phyloP scores from a whole-genome alignment of 2,797 vertebrate genomes.

The Paratrypauchen microcephalus region DNA sequence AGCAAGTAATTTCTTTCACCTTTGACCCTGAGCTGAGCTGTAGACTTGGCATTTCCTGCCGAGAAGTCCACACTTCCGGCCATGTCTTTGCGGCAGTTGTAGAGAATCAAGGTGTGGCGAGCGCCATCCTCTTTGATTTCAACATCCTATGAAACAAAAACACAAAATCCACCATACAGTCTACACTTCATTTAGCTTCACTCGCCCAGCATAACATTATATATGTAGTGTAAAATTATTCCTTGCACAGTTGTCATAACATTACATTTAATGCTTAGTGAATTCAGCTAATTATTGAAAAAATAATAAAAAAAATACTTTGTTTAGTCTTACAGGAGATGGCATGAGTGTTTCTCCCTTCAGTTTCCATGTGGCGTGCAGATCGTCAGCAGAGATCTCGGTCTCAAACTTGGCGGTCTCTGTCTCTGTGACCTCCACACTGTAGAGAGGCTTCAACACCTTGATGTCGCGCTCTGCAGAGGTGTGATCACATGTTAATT shows the following conservation, averaged over 20 bases:
- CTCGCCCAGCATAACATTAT: neutral
- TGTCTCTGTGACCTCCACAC: constrained; percentile 93
- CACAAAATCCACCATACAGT: neutral
- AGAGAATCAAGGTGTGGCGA: constrained; percentile 85
- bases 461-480: constrained; percentile 92
- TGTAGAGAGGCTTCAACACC: constrained; percentile 87
- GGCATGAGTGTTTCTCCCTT: constrained; percentile 89
- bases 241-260: neutral
- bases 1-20: constrained; percentile 68
- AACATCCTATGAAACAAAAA: constrained; percentile 81
- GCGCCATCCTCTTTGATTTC: constrained; percentile 94
- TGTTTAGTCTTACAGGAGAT: constrained; percentile 82
- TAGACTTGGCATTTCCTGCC: constrained; percentile 92
- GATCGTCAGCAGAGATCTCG: constrained; percentile 92
- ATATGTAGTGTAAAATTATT: neutral
- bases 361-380: constrained; percentile 93
- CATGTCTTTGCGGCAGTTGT: constrained; percentile 89
- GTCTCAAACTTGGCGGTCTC: constrained; percentile 93
- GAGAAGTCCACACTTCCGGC: constrained; percentile 91
- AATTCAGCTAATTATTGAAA: neutral
- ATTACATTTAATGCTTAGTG: neutral
- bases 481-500: constrained; percentile 27
- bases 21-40: constrained; percentile 95
- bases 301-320: neutral
- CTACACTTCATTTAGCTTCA: neutral